A percentile compares a stretch with the other conserved stretches of the same genome.
These are phyloP conservation scores for Anisognathus igniventris DNA, from an alignment of 2,797 vertebrate species.

Conservation along the genomic window DNA sequence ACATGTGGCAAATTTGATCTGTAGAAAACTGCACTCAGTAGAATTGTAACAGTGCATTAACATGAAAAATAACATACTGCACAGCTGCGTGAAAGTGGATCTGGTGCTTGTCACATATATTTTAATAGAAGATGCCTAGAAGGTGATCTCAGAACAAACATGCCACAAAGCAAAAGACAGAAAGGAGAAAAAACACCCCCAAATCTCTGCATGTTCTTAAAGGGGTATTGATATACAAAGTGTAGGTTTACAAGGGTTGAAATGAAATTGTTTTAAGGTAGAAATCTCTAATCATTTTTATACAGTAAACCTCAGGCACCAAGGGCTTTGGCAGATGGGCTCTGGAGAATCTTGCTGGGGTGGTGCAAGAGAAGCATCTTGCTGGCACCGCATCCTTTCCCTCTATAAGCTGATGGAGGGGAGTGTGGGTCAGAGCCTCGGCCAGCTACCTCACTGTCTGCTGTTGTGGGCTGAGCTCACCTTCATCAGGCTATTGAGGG, in stretches of 20 bases:
- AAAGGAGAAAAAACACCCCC: neutral
- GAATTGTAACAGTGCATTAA: constrained; percentile 51
- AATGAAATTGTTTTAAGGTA: constrained; percentile 27
- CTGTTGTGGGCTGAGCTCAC: neutral
- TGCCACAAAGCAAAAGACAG: constrained; percentile 28
- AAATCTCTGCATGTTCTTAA: neutral
- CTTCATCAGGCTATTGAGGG: accelerated
- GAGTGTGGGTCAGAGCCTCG: neutral
- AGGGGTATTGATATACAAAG: neutral
- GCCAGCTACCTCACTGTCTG: neutral
- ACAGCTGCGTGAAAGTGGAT: constrained; percentile 53
- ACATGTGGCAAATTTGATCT: constrained; percentile 48
- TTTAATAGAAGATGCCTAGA: constrained; percentile 63
- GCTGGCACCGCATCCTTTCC: neutral
- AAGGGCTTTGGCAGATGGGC: neutral
- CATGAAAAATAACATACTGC: constrained; percentile 52
- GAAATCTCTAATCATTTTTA: neutral
- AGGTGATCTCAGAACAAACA: constrained; percentile 64
- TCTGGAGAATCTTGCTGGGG: neutral
- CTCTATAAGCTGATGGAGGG: neutral
- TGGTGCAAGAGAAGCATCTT: neutral
- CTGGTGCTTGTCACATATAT: constrained; percentile 59
- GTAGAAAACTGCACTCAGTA: constrained; percentile 42
- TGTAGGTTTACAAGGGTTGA: neutral
- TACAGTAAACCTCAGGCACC: neutral